Base-by-base conservation (phyloP, 2,888 invertebrate species). In the Neocrepidodera transversa region DNA sequence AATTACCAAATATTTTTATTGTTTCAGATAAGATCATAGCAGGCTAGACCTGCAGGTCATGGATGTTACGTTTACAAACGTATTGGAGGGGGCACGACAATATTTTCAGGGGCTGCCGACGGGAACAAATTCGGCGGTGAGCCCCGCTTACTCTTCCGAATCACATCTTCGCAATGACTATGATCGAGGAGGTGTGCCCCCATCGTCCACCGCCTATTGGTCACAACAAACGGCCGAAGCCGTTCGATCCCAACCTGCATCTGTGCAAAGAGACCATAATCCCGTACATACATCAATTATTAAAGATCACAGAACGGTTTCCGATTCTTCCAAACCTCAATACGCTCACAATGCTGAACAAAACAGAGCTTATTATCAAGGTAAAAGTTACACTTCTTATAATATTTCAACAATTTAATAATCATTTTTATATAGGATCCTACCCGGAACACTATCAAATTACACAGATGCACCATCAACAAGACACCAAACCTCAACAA, bases 51-150 rank as follows among this genome's bases (percentile, higher is more conserved):
- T 78, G 78, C 79, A 81, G 83, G 87, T 84, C 83, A 90, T 90
- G 90, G 90, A 90, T 84, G 87, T 86, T 81, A 85, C 86, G 82
- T 85, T 83, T 82, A 89, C 87, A 82, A 90, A 90, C 87, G 89
- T 90, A 82, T 83, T 91, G 86, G 89, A 90, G 86, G 90, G 89
- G 81, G 88, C 89, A 79, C 88, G 91, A 79, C 90, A 90, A 84
- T 91, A 89, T 82, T 91, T 90, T 81, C 88, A 90, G 85, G 90
- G 90, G 78, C 82, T 91, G 78, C 90, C 91, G 67, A 81, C 82
- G 71, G 82, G 83, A 49, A 68, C 79, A 14, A 73, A 75, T 60
- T 75, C 79, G 17, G 71, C 78, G 65, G 72, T 76, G 45, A 77
- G 74, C 67, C 74, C 74, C 69, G 61, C 67, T 36, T 73, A 71